Evolutionary conservation across 2,888 invertebrate genomes (phyloP), one percentile per base, ranked within the genome.

Genomic region (Lobophora halterata): DNA sequence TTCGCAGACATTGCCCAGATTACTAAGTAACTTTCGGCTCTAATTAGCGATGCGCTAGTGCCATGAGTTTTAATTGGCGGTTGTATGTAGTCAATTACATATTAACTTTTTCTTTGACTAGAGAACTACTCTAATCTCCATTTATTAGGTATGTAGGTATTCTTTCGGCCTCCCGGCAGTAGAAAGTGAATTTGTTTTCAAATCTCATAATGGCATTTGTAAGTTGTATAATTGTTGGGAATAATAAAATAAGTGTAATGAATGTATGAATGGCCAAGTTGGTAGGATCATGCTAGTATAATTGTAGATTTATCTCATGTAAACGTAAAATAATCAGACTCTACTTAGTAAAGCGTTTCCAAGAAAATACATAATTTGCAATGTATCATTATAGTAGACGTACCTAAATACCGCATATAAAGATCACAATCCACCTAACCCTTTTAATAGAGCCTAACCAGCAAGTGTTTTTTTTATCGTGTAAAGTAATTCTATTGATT

Each of bases 301-400:
- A 49, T 52, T 17, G 46, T 49, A 54, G 59, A 65, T 75, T 71
- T 78, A 71, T 69, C 71, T 55, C 41, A 52, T 56, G 43, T 40
- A 49, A 53, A 61, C 31, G 56, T 56, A 73, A 76, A 79, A 79
- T 79, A 71, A 66, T 75, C 66, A 53, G 52, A 47, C 49, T 65
- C 72, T 60, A 78, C 73, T n/a, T n/a, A n/a, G n/a, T 79, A 65
- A 79, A 68, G 81, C 79, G 72, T 72, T 64, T 66, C 71, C 55
- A 67, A 71, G 71, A 67, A 71, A 57, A 61, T 64, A 61, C 64
- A 67, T 71, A 64, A 70, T 69, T 66, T 65, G 61, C 64, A 61
- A 65, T 61, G 62, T 62, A 63, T n/a, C n/a, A n/a, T n/a, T n/a
- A n/a, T n/a, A n/a, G n/a, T n/a, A n/a, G n/a, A n/a, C n/a, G n/a